Evolutionary conservation across 2,113 vertebrate species (phyloP), one percentile per base, ranked within the genome.

Genomic region (Phaethon lepturus): DNA sequence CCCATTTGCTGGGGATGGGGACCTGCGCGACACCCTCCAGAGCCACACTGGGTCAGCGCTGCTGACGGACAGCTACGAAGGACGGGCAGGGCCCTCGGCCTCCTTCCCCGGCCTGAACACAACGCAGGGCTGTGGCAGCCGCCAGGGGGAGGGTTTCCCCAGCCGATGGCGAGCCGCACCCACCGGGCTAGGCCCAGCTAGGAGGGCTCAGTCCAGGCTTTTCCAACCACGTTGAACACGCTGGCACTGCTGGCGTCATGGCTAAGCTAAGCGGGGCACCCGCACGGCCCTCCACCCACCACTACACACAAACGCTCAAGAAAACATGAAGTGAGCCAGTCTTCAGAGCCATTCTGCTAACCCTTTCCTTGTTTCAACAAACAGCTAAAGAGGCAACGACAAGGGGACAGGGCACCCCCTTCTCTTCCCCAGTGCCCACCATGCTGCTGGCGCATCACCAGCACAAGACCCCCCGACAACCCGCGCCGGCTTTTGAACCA

Each of bases 71-170:
- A 69, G 22, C 25, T 33, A 17, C 0, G 22, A 11, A 7, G 17
- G 13, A 3, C 7, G 5, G 35, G 71, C 52, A 19, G 53, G 42
- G 52, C 35, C 53, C 47, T 49, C 12, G 0, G 53, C 40, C 66
- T 26, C 33, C 0, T 9, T 50, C n/a, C 38, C 45, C 1, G 3
- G 47, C 52, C 66, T 0, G 0, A 29, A 2, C 0, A 0, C 0
- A 0, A 25, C 0, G 1, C 29, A 12, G 38, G 58, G 62, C 29
- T 13, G 6, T 0, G 4, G 17, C 35, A 60, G 17, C 3, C n/a
- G n/a, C n/a, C n/a, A n/a, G n/a, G n/a, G n/a, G n/a, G n/a, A n/a
- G n/a, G n/a, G n/a, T n/a, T n/a, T n/a, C n/a, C n/a, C n/a, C n/a
- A n/a, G n/a, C n/a, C n/a, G n/a, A n/a, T n/a, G 33, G 26, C 1